Base-by-base conservation (phyloP, 2,888 invertebrate species). In the Lasioglossum vierecki region DNA sequence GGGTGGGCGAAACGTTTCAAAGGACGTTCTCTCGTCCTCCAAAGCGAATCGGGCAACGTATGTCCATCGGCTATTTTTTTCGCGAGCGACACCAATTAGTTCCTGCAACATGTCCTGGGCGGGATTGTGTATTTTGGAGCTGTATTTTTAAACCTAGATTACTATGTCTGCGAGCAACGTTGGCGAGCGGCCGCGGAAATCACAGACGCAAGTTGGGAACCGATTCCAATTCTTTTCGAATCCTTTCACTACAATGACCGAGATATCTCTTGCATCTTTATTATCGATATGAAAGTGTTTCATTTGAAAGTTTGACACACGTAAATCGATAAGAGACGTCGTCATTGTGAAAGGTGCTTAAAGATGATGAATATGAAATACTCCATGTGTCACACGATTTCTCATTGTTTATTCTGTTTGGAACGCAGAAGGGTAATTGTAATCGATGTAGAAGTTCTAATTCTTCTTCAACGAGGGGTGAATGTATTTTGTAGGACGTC, bases 1-100 rank as follows among this genome's bases (percentile, higher is more conserved):
- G 35, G 30, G 66, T 22, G 53, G 53, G 53, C 15, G 41, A 71
- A 63, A 63, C 72, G 72, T 78, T 80, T 84, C 71, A 72, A 76
- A 85, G 72, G 75, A 71, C 18, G 76, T 80, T 66, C 39, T 75
- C 70, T 41, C 44, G 63, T 13, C 35, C 39, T 72, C 63, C 9
- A 13, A 66, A 30, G 0, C 41, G 13, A 30, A 66, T 66, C 30
- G 26, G 13, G 13, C 26, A 26, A 4, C n/a, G 4, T 26, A 60
- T 1, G 26, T 60, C 60, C 26, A 26, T 13, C 26, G 60, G 60
- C 26, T 26, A n/a, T 60, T 60, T 26, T 35, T 60, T 26, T 26
- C 26, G n/a, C 60, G 26, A 60, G 9, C 13, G 60, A 26, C 60
- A 13, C 1, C 60, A 26, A 60, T 60, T n/a, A 60, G 11, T 26